phyloP scores from a whole-genome alignment of 2,797 vertebrate species.

The Molossus alvarezi region DNA sequence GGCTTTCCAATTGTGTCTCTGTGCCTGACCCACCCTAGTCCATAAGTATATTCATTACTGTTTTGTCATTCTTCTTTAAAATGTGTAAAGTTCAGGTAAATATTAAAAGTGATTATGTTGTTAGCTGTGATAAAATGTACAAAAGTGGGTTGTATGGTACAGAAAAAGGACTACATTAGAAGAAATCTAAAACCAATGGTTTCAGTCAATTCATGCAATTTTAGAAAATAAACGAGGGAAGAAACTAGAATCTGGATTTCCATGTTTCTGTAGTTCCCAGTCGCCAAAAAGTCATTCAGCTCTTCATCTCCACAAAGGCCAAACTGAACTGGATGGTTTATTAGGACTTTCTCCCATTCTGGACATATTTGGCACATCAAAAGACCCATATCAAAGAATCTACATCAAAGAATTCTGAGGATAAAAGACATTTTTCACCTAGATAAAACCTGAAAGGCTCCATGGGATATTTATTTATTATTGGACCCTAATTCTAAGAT shows the following conservation, averaged over 20 bases:
- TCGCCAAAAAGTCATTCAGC: not conserved
- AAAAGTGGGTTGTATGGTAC: not conserved
- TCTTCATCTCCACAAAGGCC: conserved; percentile 6
- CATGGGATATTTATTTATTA: conserved; percentile 74
- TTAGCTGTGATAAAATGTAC: not conserved
- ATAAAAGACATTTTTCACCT: conserved; percentile 81
- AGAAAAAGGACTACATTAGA: not conserved
- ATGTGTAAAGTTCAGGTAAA: not conserved
- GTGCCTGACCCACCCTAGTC: rapidly evolving
- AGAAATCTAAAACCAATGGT: not conserved
- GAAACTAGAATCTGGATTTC: not conserved
- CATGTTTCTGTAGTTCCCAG: not conserved
- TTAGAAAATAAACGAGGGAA: not conserved
- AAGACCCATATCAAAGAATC: conserved; percentile 46
- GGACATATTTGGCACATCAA: conserved; percentile 67
- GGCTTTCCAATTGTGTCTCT: not conserved
- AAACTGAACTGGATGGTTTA: conserved; percentile 13
- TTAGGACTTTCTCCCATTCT: conserved; percentile 42
- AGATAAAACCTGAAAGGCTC: conserved; percentile 73
- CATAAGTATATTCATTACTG: not conserved
- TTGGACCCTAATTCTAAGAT: conserved; percentile 74
- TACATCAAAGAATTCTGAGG: conserved; percentile 76
- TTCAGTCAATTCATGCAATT: not conserved
- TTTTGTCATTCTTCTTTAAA: not conserved
- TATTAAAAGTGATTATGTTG: not conserved